Conservation (phyloP, 1,140 invertebrate genomes). For the Diplogasteroides magnus region DNA sequence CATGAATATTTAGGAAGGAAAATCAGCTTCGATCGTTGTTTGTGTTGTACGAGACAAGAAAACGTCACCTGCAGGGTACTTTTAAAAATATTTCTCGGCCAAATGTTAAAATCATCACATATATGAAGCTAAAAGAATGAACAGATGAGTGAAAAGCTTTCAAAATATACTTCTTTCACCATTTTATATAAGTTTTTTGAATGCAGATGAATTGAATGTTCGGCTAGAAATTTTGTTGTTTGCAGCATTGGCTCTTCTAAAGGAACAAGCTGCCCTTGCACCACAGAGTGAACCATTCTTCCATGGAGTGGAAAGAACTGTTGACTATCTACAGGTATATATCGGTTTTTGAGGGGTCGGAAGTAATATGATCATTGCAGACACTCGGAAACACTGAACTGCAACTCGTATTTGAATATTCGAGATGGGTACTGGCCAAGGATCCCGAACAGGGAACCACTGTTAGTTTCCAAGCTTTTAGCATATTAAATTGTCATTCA, state of each 20-base stretch:
- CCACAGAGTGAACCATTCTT: slow-evolving; percentile 22
- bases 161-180: too few species aligned
- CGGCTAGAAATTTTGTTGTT: slow-evolving; percentile 10
- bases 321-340: slow-evolving; percentile 29
- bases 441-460: slow-evolving; percentile 8
- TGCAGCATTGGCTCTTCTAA: slow-evolving; percentile 20
- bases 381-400: slow-evolving; percentile 23
- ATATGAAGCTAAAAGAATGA: too few species aligned
- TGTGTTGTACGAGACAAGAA: slow-evolving; percentile 21
- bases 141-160: too few species aligned
- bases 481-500: too few species aligned
- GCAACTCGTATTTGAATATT: slow-evolving; percentile 17
- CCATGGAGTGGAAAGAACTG: slow-evolving; percentile 11
- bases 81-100: too few species aligned
- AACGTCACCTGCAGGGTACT: slow-evolving; percentile 21
- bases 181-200: slow-evolving; percentile 10
- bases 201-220: neutral
- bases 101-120: too few species aligned
- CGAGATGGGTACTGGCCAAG: slow-evolving; percentile 17
- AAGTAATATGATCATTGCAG: slow-evolving; percentile 25
- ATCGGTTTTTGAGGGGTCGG: too few species aligned
- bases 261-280: slow-evolving; percentile 5
- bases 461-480: too few species aligned
- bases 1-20: slow-evolving; percentile 15
- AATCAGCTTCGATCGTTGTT: slow-evolving; percentile 18